Evolutionary conservation across 2,113 vertebrate species (phyloP).

Genomic region (Chionomys nivalis): DNA sequence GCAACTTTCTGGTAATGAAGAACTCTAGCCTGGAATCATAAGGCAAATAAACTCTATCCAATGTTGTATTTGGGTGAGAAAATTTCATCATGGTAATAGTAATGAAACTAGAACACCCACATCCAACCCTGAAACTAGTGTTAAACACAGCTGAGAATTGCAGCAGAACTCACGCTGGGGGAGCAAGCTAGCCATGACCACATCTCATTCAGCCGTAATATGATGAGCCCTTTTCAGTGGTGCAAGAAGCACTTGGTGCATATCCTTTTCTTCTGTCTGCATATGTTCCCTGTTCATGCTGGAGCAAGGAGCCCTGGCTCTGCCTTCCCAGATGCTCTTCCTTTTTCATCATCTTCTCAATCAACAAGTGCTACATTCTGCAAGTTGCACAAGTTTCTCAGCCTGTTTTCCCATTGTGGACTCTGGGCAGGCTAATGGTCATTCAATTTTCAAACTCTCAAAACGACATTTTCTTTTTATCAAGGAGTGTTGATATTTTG

Average conservation of each 20-base stretch:
- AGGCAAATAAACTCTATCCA: too few species aligned
- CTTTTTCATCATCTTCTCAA: neutral
- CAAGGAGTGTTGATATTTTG: neutral
- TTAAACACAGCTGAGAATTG: neutral
- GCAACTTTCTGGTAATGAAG: neutral
- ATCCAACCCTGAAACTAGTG: neutral
- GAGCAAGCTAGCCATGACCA: neutral
- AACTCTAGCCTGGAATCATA: neutral
- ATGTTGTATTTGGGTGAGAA: neutral
- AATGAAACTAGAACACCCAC: neutral
- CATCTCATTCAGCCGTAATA: neutral
- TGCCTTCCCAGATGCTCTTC: neutral
- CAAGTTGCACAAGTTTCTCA: neutral
- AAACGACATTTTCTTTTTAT: neutral
- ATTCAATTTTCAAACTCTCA: neutral
- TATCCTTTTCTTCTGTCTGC: neutral
- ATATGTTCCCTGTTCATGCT: neutral
- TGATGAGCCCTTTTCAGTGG: neutral
- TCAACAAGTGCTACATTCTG: neutral
- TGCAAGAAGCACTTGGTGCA: too few species aligned
- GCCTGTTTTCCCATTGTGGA: neutral
- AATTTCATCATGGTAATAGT: neutral
- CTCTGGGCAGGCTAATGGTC: neutral
- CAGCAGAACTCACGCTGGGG: neutral
- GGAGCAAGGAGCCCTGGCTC: neutral